A percentile compares a stretch with the other conserved stretches of the same genome.
These are phyloP conservation scores for Hirudo medicinalis DNA, from an alignment of 1,140 invertebrate species.

Conservation along the genomic window DNA sequence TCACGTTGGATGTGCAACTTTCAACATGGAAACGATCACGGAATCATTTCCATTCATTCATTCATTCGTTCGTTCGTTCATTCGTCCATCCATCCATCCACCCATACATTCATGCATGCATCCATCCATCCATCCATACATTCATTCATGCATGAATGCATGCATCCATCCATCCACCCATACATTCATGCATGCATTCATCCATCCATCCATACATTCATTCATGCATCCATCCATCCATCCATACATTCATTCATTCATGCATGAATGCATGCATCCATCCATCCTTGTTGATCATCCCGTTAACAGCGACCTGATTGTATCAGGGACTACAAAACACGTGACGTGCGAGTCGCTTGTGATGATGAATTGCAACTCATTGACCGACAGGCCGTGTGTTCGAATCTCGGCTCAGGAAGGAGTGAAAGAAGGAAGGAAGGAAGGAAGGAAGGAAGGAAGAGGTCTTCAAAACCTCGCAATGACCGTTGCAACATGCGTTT, in stretches of 20 bases:
- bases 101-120: neutral
- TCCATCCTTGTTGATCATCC: neutral
- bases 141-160: neutral
- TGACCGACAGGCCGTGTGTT: neutral
- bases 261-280: neutral
- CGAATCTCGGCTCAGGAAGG: neutral
- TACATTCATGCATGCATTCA: neutral
- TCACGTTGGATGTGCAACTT: no score
- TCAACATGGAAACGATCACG: no score
- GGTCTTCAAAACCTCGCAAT: neutral
- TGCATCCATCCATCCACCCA: neutral
- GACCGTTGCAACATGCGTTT: no score
- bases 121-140: no score
- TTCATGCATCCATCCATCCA: no score
- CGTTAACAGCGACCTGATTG: neutral
- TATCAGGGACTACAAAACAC: neutral
- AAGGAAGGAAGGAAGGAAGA: neutral
- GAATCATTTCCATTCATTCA: no score
- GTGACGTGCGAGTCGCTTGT: no score
- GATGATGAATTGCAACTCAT: no score
- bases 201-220: neutral
- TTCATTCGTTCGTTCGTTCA: neutral
- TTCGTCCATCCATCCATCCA: neutral
- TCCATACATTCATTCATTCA: neutral
- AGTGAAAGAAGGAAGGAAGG: neutral